Base-by-base conservation (phyloP, 2,113 vertebrate species). In the Noturus placidus region DNA sequence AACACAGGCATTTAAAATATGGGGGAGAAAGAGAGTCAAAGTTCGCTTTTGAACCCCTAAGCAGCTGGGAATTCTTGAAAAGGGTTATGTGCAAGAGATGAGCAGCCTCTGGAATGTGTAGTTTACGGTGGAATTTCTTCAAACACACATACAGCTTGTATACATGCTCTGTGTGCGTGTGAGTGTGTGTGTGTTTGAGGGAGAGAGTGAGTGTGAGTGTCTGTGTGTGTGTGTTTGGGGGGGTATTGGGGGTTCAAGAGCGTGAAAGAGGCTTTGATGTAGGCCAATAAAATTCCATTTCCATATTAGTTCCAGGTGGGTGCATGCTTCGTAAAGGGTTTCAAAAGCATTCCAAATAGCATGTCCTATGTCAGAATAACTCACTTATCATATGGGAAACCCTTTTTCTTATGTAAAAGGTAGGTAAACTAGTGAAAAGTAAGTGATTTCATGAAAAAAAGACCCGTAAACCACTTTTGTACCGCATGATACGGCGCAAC, bases 61-160 rank as follows among this genome's bases (percentile, higher is more conserved):
- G 87, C 85, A 90, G 87, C 89, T 90, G 87, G 89, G 87, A 77
- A 77, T 84, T 88, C 87, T 84, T 88, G 83, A 81, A 46, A 46
- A 67, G 61, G 80, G 30, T 38, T 82, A 61, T 42, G 56, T 82
- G 79, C 33, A 38, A 61, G 65, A 80, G 65, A 79, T 30, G 50
- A 33, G 46, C 76, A 17, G 30, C 42, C 42, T 82, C 78, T 82
- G 87, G 89, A 90, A 89, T 89, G 85, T 87, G 72, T 83, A 80
- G 82, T 87, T 74, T 87, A 72, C 33, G 69, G 86, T 54, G 78
- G 52, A 87, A 88, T 86, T 88, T 67, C 74, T 88, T 83, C 56
- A 56, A 70, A 87, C 70, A 82, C 77, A 82, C 54, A 61, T 33
- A 82, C 56, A 63, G 65, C 65, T 33, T 83, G 67, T 87, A 87